These are phyloP conservation scores for Bradypodion ventrale DNA, from an alignment of 2,797 vertebrate species.

Conservation along the genomic window DNA sequence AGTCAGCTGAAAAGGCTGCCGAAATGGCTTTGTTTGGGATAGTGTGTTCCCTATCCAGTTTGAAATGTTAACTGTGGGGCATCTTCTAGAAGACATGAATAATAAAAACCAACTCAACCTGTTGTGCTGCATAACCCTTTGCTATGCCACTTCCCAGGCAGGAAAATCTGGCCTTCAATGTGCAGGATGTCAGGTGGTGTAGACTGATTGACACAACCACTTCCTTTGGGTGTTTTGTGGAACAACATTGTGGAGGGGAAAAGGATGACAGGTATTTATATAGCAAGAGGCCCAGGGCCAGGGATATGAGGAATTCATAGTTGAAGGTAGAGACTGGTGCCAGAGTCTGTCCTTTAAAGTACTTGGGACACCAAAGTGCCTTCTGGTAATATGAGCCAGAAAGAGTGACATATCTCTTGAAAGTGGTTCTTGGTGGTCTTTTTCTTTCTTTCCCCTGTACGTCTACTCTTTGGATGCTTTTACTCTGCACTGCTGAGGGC, in stretches of 20 bases:
- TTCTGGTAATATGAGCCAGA: too few relatives aligned
- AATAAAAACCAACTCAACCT: neutral
- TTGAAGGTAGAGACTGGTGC: neutral
- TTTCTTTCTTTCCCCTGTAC: neutral
- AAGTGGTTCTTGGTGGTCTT: neutral
- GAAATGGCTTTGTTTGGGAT: neutral
- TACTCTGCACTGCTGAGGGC: neutral
- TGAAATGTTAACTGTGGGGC: neutral
- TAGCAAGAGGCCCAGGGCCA: neutral
- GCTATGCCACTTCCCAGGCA: neutral
- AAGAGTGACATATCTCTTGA: too few relatives aligned
- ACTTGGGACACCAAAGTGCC: too few relatives aligned
- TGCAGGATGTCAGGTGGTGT: neutral
- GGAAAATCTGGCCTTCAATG: neutral
- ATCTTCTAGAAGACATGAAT: neutral
- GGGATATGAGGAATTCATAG: too few relatives aligned
- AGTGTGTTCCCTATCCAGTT: neutral
- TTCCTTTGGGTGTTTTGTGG: neutral
- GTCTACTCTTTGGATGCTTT: neutral
- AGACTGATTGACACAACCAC: neutral
- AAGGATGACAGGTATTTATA: neutral
- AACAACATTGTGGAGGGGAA: neutral
- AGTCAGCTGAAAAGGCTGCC: neutral
- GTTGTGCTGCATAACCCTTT: slow-evolving; percentile 4
- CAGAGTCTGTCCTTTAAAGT: too few relatives aligned